Conservation (phyloP, 2,888 invertebrate species). For the Panzeria rudis region DNA sequence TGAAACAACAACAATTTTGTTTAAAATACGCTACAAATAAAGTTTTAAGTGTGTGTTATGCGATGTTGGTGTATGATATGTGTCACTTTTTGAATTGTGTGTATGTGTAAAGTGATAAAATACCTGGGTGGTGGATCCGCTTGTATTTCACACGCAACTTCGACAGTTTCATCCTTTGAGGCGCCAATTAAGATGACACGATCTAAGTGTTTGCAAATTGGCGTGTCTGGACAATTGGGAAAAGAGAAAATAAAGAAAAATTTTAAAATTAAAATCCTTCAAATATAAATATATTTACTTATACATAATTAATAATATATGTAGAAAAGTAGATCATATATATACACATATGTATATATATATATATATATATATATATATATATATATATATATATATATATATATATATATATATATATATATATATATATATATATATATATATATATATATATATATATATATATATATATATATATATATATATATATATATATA, state of each 20-base stretch:
- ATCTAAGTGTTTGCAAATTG: conserved; percentile 89
- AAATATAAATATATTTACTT: conserved; percentile 14
- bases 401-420: too few species aligned
- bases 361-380: not conserved
- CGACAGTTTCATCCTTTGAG: conserved; percentile 93
- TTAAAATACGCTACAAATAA: conserved; percentile 17
- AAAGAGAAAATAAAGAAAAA: conserved; percentile 15
- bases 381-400: too few species aligned
- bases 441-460: too few species aligned
- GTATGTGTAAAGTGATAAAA: conserved; percentile 55
- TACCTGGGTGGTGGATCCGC: conserved; percentile 92
- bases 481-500: too few species aligned
- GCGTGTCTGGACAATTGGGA: conserved; percentile 87
- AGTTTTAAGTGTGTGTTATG: not conserved
- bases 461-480: too few species aligned
- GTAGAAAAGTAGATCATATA: too few species aligned
- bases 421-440: too few species aligned
- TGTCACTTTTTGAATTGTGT: not conserved
- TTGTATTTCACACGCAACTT: conserved; percentile 95
- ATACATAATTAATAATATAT: not conserved
- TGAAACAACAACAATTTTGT: conserved; percentile 16
- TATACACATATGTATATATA: not conserved
- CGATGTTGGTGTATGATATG: not conserved
- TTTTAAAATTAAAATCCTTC: conserved; percentile 23
- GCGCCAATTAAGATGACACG: conserved; percentile 94